Evolutionary conservation across 2,888 invertebrate species (phyloP), one percentile per base, ranked within the genome.

Genomic region (Trissolcus japonicus): DNA sequence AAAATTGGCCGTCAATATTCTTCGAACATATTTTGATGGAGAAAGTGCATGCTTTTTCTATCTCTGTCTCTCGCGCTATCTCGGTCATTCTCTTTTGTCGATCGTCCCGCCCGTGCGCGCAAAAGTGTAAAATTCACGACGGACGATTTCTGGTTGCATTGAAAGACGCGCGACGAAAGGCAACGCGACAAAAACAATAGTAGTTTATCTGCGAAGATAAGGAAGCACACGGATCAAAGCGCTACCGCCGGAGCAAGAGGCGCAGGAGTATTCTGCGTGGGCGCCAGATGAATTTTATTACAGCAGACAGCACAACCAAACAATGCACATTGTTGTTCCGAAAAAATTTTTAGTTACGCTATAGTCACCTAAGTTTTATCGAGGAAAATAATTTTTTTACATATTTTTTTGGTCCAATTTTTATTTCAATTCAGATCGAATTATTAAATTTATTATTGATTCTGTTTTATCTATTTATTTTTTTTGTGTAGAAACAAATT

Each of bases 151-250:
- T 16, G 46, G 19, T 61, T 60, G 19, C 55, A 41, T 51, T 6
- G 53, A 19, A 48, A 19, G 46, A 19, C 59, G 41, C 35, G 43
- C 60, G 63, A 41, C 21, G 53, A 46, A 53, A 25, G n/a, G 25
- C 25, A 25, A 19, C 21, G 53, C 60, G 76, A 69, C 76, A 65
- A 57, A 25, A 61, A 72, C 57, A 73, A 76, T 74, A 76, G 66
- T 62, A 66, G 69, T 69, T 79, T 76, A 79, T 79, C 76, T 73
- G 50, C 29, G 50, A 13, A 50, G 71, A 62, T 69, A 69, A 68
- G 68, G 60, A 71, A 62, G 65, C 69, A 51, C 50, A 60, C 21
- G 25, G 53, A 48, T 40, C 50, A 46, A 51, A 56, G 61, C 63
- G 54, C 59, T 59, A 72, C 71, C 63, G 63, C 63, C 48, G 51